A percentile compares a stretch with the other conserved stretches of the same genome.
Evolutionary conservation across 1,140 invertebrate genomes (phyloP).

Genomic region (Cyphomyrmex costatus): DNA sequence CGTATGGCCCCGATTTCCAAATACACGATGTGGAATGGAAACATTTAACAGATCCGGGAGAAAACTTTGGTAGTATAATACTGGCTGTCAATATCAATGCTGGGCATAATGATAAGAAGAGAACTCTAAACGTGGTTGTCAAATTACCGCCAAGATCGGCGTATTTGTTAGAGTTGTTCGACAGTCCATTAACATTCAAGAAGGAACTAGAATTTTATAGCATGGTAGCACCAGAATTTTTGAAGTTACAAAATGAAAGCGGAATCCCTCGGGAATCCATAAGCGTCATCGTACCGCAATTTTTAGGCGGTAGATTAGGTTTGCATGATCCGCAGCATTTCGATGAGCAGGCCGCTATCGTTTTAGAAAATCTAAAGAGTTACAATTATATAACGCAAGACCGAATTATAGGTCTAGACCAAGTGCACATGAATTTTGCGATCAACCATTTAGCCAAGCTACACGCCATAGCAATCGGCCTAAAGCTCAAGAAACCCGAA

Average conservation of each 20-base stretch:
- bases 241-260: conserved; percentile 85
- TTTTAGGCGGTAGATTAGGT: conserved; percentile 87
- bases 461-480: conserved; percentile 87
- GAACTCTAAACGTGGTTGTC: conserved; percentile 86
- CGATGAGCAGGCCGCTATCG: conserved; percentile 87
- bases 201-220: conserved; percentile 88
- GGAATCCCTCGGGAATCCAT: conserved; percentile 83
- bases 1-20: conserved; percentile 70
- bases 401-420: conserved; percentile 86
- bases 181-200: conserved; percentile 88
- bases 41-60: conserved; percentile 87
- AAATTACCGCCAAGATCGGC: conserved; percentile 88
- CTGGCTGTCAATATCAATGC: conserved; percentile 83
- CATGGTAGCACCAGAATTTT: conserved; percentile 85
- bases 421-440: conserved; percentile 85
- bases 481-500: conserved; percentile 86
- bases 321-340: conserved; percentile 84
- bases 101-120: conserved; percentile 70
- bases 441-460: conserved; percentile 87
- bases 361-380: conserved; percentile 88
- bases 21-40: conserved; percentile 80
- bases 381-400: conserved; percentile 87
- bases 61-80: conserved; percentile 89
- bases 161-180: conserved; percentile 87
- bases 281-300: conserved; percentile 85